Conservation (phyloP, 2,888 invertebrate species). For the Thumatha senex region DNA sequence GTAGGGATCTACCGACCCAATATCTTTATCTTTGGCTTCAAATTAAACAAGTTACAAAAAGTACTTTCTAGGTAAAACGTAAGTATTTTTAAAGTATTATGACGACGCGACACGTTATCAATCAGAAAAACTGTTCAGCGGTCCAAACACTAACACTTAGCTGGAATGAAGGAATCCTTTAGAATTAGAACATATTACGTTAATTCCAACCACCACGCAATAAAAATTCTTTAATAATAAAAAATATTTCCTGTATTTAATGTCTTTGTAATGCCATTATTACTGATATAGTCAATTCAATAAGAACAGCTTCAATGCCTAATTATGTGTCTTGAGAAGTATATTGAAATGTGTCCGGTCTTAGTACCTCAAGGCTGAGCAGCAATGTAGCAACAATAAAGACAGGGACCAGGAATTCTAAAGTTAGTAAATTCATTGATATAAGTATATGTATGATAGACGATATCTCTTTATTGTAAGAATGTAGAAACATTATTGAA, state of each 20-base stretch:
- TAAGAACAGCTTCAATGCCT: no score
- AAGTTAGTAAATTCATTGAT: not conserved
- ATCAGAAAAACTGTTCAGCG: not conserved
- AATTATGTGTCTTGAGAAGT: not conserved
- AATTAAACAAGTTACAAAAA: not conserved
- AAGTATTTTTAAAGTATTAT: not conserved
- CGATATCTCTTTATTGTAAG: no score
- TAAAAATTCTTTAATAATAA: no score
- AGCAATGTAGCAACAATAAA: not conserved
- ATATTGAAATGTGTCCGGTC: slow-evolving; percentile 7
- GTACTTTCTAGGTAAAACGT: not conserved
- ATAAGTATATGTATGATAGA: no score
- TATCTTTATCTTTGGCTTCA: no score
- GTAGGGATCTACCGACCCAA: not conserved
- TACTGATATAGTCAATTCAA: no score
- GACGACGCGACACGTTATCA: not conserved
- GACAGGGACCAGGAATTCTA: not conserved
- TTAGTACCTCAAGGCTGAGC: slow-evolving; percentile 1
- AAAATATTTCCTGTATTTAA: no score
- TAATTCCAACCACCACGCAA: no score
- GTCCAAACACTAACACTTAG: not conserved
- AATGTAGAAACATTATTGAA: not conserved
- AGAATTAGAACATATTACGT: no score
- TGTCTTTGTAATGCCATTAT: no score
- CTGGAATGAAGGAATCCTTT: no score